Conservation (phyloP, 1,140 invertebrate genomes). For the Papilio helenus region DNA sequence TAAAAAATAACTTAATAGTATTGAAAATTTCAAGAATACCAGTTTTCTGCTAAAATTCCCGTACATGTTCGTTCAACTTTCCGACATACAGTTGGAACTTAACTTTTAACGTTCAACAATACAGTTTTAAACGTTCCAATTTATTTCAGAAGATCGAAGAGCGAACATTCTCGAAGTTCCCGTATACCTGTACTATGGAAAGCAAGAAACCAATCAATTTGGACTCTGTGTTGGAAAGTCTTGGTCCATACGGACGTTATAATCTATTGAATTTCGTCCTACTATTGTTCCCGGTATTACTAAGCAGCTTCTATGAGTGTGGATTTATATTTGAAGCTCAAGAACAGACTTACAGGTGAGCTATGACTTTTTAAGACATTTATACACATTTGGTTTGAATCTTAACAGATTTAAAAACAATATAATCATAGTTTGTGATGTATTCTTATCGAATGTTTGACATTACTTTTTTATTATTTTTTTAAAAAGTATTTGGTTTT, state of each 20-base stretch:
- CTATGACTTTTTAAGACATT: conserved; percentile 28
- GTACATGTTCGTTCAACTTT: background rate
- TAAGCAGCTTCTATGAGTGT: conserved; percentile 76
- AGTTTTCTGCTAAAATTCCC: background rate
- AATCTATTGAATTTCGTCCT: conserved; percentile 75
- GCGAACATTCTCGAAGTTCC: conserved; percentile 9
- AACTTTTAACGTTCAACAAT: conserved; percentile 9
- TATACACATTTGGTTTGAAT: background rate
- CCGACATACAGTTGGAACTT: conserved; percentile 2
- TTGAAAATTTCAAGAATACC: background rate
- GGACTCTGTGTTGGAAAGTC: conserved; percentile 70
- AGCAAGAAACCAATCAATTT: conserved; percentile 75
- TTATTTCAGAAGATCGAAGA: conserved; percentile 52
- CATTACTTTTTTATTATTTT: no score
- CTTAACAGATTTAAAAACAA: background rate
- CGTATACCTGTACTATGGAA: conserved; percentile 49
- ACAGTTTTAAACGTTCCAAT: conserved; percentile 44
- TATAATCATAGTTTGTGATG: no score
- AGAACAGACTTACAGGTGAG: conserved; percentile 69
- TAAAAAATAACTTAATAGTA: background rate
- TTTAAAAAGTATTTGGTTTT: no score
- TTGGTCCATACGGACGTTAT: conserved; percentile 74
- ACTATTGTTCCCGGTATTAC: conserved; percentile 67
- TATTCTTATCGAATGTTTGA: no score
- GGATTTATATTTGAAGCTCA: conserved; percentile 77